Percentiles rank a stretch among this genome's conserved stretches.
These are phyloP conservation scores for Capromys pilorides DNA, from an alignment of 2,797 vertebrate species.

Conservation along the genomic window DNA sequence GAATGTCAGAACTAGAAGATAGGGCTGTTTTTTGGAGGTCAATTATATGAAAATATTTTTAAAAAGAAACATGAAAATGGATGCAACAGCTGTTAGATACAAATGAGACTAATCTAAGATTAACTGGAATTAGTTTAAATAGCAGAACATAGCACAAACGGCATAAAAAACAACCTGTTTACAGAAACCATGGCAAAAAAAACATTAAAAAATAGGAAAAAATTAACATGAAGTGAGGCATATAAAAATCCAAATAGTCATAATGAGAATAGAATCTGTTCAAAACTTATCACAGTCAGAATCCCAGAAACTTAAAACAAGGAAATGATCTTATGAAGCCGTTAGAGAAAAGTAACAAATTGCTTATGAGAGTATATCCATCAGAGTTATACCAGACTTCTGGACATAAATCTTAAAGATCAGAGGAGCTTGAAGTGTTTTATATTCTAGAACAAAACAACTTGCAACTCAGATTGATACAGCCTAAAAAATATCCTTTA, in stretches of 20 bases:
- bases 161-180: background rate
- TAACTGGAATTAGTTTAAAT: background rate
- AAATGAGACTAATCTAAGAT: background rate
- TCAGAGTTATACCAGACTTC: background rate
- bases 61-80: background rate
- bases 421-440: background rate
- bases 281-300: background rate
- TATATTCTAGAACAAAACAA: background rate
- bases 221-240: background rate
- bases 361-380: background rate
- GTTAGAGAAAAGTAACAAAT: background rate
- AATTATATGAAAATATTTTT: background rate
- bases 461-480: background rate
- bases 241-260: background rate
- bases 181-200: background rate
- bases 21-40: background rate
- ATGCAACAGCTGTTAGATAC: background rate
- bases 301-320: background rate
- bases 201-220: background rate
- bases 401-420: background rate
- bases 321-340: background rate
- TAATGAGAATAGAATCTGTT: background rate
- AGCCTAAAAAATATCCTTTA: background rate
- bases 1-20: background rate
- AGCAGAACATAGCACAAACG: background rate